Evolutionary conservation across 2,888 invertebrate genomes (phyloP).

Genomic region (Ochropacha duplaris): DNA sequence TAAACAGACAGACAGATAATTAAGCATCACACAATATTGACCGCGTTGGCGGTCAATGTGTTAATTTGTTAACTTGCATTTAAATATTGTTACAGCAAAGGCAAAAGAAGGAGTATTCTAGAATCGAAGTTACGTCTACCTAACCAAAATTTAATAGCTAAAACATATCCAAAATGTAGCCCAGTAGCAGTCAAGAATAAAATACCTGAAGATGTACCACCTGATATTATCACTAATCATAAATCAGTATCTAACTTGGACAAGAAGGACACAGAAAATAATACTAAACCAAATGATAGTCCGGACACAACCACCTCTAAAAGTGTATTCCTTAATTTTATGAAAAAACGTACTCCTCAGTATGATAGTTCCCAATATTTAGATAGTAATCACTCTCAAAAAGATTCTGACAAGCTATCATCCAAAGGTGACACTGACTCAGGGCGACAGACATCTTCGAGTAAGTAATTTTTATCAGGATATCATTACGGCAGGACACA

Average conservation of each 20-base stretch:
- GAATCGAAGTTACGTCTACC: conserved; percentile 28
- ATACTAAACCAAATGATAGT: conserved; percentile 1
- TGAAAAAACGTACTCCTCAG: conserved; percentile 44
- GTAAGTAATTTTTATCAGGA: conserved; percentile 40
- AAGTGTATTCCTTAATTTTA: conserved; percentile 44
- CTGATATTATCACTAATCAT: conserved; percentile 5
- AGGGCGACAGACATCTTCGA: conserved; percentile 50
- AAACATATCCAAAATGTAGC: conserved; percentile 23
- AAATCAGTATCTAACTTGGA: conserved; percentile 3
- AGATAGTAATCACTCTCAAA: conserved; percentile 18
- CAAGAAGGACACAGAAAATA: conserved; percentile 6
- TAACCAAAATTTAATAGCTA: conserved; percentile 24
- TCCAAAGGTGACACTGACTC: conserved; percentile 47
- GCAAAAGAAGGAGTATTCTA: conserved; percentile 65
- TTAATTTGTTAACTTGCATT: no score
- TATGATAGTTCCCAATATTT: conserved; percentile 30
- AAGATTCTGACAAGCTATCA: conserved; percentile 18
- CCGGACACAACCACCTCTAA: conserved; percentile 16
- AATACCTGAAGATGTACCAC: neutral
- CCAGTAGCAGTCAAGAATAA: neutral
- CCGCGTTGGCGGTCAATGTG: no score
- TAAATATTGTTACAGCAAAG: conserved; percentile 45
- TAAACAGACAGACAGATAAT: no score
- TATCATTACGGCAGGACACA: neutral
- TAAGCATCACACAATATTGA: no score